Conservation (phyloP, 1,140 invertebrate species). For the Psix sp. region DNA sequence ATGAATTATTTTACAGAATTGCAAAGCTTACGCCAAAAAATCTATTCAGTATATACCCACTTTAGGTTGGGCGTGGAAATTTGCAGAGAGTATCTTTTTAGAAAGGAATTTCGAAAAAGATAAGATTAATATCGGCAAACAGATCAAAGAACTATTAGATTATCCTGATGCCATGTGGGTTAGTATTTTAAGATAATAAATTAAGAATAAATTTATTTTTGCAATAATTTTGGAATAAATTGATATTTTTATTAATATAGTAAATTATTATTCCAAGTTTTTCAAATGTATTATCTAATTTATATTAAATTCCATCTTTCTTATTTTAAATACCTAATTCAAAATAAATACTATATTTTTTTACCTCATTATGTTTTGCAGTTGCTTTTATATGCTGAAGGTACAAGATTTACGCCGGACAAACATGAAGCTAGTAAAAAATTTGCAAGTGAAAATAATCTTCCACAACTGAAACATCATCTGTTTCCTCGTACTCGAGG, state of each 20-base stretch:
- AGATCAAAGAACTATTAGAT: conserved; percentile 88
- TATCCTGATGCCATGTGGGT: conserved; percentile 94
- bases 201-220: background rate
- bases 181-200: conserved; percentile 66
- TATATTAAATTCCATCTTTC: background rate
- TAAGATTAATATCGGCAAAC: conserved; percentile 86
- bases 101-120: conserved; percentile 95
- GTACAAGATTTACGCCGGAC: conserved; percentile 91
- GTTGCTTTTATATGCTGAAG: conserved; percentile 95
- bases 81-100: conserved; percentile 94
- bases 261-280: too few species aligned
- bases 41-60: conserved; percentile 93
- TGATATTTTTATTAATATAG: too few species aligned
- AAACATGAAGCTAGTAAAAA: conserved; percentile 93
- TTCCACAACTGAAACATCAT: conserved; percentile 92
- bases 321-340: too few species aligned
- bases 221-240: too few species aligned
- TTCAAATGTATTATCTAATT: too few species aligned
- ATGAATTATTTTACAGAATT: conserved; percentile 83
- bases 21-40: conserved; percentile 97
- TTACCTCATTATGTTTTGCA: too few species aligned
- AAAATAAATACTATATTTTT: too few species aligned
- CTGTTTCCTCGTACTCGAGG: conserved; percentile 95
- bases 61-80: conserved; percentile 96
- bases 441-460: conserved; percentile 90